Percentiles rank a stretch among this genome's conserved stretches.
Evolutionary conservation across 2,113 vertebrate species (phyloP).

Genomic region (Spea multiplicata): DNA sequence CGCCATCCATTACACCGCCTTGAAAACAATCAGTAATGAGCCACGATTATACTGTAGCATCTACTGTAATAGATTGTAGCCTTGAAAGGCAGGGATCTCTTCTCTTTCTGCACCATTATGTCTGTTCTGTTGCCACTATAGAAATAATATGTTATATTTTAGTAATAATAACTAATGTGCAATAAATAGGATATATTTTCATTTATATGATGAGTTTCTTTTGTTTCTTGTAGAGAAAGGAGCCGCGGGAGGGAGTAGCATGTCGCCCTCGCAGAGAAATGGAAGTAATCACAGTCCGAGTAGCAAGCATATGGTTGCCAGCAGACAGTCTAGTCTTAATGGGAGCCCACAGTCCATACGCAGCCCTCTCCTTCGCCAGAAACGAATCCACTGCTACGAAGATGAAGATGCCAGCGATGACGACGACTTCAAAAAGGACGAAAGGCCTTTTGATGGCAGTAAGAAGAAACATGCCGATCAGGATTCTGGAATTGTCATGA

Average conservation of each 20-base stretch:
- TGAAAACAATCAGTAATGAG: no score
- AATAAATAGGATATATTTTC: no score
- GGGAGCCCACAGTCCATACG: constrained; percentile 71
- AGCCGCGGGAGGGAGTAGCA: constrained; percentile 57
- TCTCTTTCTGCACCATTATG: no score
- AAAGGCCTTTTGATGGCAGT: constrained; percentile 51
- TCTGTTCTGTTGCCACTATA: no score
- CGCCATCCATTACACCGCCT: no score
- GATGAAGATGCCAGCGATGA: constrained; percentile 71
- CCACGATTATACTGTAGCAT: no score
- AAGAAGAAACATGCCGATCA: constrained; percentile 52
- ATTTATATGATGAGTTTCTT: no score
- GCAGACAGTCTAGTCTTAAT: constrained; percentile 63
- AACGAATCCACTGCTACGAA: constrained; percentile 74
- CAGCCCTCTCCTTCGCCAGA: constrained; percentile 83
- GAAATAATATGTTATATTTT: not conserved
- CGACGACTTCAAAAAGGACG: constrained; percentile 53
- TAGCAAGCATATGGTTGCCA: constrained; percentile 60
- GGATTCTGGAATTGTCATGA: constrained; percentile 51
- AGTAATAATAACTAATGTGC: no score
- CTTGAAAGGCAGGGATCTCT: no score
- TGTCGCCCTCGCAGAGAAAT: constrained; percentile 51
- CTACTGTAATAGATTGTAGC: no score
- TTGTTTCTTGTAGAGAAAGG: constrained; percentile 62
- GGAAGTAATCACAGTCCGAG: constrained; percentile 53